These are phyloP conservation scores for Cephus pygmeus DNA, from an alignment of 2,888 invertebrate genomes.

Conservation along the genomic window DNA sequence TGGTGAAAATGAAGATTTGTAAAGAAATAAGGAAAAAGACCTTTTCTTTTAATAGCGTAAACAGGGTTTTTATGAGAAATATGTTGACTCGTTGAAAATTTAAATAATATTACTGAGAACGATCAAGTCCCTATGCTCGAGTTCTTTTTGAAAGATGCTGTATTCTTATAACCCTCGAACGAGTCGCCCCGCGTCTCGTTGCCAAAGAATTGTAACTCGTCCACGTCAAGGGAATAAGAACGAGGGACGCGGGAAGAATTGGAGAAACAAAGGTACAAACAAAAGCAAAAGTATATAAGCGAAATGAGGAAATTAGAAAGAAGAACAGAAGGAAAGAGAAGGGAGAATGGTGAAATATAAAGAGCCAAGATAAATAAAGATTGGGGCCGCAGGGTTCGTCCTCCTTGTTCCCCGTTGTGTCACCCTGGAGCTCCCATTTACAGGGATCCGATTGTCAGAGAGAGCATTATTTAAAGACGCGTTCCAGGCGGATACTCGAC, in stretches of 20 bases:
- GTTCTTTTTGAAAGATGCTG: not conserved
- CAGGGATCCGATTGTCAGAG: conserved; percentile 32
- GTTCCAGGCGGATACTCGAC: conserved; percentile 2
- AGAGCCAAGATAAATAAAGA: not conserved
- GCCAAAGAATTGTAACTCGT: not conserved
- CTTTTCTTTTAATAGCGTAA: conserved; percentile 14
- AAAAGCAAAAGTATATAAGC: not conserved
- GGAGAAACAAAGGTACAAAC: not conserved
- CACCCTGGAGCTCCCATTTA: conserved; percentile 19
- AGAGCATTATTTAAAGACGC: conserved; percentile 35
- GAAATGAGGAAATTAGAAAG: not conserved
- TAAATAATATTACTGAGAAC: not conserved
- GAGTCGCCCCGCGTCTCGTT: not conserved
- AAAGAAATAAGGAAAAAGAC: conserved; percentile 4
- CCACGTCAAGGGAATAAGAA: not conserved
- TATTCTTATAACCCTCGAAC: not conserved
- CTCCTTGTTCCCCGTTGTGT: not conserved
- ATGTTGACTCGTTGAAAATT: too few species aligned
- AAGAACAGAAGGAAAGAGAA: not conserved
- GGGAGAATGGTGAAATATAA: not conserved
- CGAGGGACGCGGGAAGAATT: not conserved
- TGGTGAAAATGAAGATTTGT: not conserved
- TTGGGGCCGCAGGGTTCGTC: not conserved
- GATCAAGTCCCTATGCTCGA: not conserved
- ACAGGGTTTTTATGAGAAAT: too few species aligned